phyloP scores from a whole-genome alignment of 2,113 vertebrate species.

The Callocephalon fimbriatum region DNA sequence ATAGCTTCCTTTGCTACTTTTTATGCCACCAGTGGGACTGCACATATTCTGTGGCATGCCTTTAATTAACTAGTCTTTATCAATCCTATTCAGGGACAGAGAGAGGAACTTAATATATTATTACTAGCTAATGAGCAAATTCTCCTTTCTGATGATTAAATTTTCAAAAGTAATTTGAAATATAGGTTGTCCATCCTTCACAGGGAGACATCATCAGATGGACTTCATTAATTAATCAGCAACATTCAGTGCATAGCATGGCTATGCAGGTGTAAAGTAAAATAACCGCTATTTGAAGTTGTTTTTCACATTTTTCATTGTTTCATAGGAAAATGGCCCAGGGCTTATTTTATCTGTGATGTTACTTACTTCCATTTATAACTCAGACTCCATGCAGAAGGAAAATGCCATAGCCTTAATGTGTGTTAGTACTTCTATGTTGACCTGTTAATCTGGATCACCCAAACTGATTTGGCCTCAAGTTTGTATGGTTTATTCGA shows the following conservation, averaged over 20 bases:
- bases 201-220: slow-evolving; percentile 16
- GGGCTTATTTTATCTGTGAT: neutral
- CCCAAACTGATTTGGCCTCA: neutral
- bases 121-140: slow-evolving; percentile 65
- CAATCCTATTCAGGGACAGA: neutral
- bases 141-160: slow-evolving; percentile 58
- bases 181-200: neutral
- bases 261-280: slow-evolving; percentile 12
- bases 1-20: neutral
- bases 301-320: neutral
- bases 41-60: neutral
- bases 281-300: neutral
- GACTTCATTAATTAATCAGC: slow-evolving; percentile 61
- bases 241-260: neutral
- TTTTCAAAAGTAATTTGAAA: slow-evolving; percentile 64
- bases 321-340: neutral
- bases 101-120: slow-evolving; percentile 59
- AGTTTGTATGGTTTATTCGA: neutral
- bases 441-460: neutral
- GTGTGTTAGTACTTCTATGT: neutral
- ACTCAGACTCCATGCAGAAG: neutral
- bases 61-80: slow-evolving; percentile 56
- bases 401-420: neutral
- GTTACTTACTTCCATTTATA: neutral
- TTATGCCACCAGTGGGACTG: neutral